Evolutionary conservation across 2,797 vertebrate species (phyloP).

Genomic region (Meriones psammophilus): DNA sequence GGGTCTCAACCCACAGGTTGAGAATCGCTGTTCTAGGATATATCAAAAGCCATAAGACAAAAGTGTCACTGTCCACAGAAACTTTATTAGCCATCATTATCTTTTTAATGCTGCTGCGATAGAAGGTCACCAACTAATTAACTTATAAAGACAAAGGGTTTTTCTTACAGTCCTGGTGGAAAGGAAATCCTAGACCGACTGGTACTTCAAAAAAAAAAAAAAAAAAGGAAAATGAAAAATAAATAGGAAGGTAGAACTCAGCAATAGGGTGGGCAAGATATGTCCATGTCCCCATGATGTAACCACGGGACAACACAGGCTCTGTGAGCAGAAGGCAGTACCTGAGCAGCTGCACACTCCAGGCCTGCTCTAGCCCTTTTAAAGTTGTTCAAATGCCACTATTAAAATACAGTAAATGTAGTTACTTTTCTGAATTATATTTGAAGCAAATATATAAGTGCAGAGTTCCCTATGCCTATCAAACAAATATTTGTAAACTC

Average conservation of each 20-base stretch:
- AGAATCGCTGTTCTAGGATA: neutral
- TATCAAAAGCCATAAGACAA: neutral
- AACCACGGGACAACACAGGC: neutral
- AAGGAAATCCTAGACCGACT: neutral
- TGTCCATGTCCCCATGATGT: neutral
- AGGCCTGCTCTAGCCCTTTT: neutral
- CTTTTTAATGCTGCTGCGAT: neutral
- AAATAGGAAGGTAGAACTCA: too few relatives aligned
- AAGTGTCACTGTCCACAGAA: neutral
- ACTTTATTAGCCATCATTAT: neutral
- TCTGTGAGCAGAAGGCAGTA: neutral
- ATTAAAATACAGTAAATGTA: neutral
- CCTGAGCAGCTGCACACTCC: neutral
- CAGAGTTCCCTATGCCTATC: neutral
- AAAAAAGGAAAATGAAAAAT: too few relatives aligned
- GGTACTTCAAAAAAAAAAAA: neutral
- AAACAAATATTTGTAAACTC: neutral
- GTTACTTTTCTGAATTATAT: slow-evolving; percentile 1
- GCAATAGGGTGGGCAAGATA: neutral
- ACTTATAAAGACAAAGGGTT: neutral
- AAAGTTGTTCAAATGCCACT: neutral
- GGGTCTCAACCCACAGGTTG: neutral
- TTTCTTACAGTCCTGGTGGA: neutral
- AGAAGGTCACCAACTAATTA: neutral
- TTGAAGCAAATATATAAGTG: neutral